Evolutionary conservation across 1,140 invertebrate genomes (phyloP).

Genomic region (Calliopsis andreniformis): DNA sequence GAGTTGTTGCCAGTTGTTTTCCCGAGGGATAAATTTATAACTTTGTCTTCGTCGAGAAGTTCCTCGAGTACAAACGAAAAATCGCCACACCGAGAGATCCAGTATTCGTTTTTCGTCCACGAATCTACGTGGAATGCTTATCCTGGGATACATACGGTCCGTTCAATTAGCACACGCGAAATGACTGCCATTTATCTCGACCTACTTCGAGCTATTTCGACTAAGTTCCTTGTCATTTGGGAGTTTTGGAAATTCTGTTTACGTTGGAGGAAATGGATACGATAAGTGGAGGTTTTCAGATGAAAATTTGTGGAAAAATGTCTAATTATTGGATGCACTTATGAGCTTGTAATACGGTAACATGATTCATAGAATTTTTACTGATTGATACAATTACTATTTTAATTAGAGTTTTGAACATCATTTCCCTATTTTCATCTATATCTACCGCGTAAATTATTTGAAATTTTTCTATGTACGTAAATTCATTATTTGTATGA

Average conservation of each 20-base stretch:
- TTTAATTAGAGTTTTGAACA: too few relatives aligned
- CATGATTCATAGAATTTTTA: too few relatives aligned
- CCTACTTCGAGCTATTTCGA: constrained; percentile 48
- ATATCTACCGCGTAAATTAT: too few relatives aligned
- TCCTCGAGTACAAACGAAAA: constrained; percentile 54
- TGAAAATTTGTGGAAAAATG: too few relatives aligned
- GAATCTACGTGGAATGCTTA: constrained; percentile 7
- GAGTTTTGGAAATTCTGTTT: constrained; percentile 14
- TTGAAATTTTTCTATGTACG: too few relatives aligned
- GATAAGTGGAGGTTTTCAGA: too few relatives aligned
- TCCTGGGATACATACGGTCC: not conserved
- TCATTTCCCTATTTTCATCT: too few relatives aligned
- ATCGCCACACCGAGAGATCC: constrained; percentile 19
- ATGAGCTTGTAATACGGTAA: too few relatives aligned
- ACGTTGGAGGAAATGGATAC: constrained; percentile 13
- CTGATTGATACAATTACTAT: too few relatives aligned
- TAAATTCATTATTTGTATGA: too few relatives aligned
- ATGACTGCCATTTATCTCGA: constrained; percentile 27
- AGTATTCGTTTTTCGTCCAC: constrained; percentile 25
- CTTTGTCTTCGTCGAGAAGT: constrained; percentile 53
- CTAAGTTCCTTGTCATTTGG: constrained; percentile 46
- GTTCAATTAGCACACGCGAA: constrained; percentile 47
- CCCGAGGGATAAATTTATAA: constrained; percentile 70
- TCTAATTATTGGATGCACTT: too few relatives aligned
- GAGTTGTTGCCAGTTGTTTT: constrained; percentile 70